Conservation (phyloP, 2,797 vertebrate genomes). For the Channallabes apus region DNA sequence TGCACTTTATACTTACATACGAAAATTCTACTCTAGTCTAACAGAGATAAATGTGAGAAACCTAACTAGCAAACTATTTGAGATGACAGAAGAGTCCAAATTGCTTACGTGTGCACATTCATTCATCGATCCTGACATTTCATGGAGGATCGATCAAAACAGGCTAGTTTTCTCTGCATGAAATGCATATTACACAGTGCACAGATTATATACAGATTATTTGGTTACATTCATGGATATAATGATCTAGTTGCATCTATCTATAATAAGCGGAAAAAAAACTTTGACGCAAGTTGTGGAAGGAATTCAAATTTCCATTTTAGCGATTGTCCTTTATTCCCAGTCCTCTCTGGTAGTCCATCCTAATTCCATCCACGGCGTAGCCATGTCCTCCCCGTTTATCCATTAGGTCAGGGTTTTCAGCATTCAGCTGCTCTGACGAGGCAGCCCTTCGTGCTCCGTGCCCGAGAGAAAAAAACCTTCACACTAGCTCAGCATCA, state of each 20-base stretch:
- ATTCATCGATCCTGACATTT: neutral
- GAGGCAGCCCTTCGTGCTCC: constrained; percentile 70
- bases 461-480: constrained; percentile 71
- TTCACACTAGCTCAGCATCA: constrained; percentile 76
- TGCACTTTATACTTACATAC: neutral
- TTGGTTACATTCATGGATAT: neutral
- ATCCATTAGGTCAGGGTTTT: constrained; percentile 64
- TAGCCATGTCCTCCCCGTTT: constrained; percentile 69
- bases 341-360: constrained; percentile 64
- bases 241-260: neutral
- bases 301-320: neutral
- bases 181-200: neutral
- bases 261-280: neutral
- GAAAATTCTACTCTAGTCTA: neutral
- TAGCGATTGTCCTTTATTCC: constrained; percentile 64
- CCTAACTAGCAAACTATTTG: neutral
- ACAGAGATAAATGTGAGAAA: neutral
- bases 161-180: neutral
- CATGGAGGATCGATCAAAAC: neutral
- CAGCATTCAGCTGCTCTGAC: constrained; percentile 73
- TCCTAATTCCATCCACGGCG: constrained; percentile 65
- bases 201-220: neutral
- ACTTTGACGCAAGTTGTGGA: neutral
- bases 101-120: neutral
- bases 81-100: neutral